Percentiles rank a stretch among this genome's conserved stretches.
Evolutionary conservation across 2,888 invertebrate genomes (phyloP).

Genomic region (Callyntrura guangdongensis): DNA sequence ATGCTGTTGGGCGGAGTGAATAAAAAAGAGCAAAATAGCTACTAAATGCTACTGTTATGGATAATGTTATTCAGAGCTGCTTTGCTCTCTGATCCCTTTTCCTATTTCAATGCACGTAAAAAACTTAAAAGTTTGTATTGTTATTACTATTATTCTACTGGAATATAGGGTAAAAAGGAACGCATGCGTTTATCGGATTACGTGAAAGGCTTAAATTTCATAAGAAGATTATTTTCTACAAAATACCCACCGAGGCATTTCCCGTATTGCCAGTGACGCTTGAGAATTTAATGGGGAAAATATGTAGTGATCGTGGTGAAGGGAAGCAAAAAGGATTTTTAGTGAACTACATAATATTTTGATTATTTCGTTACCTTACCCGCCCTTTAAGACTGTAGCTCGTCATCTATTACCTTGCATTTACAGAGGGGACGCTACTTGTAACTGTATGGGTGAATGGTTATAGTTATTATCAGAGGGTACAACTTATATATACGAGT

Average conservation of each 20-base stretch:
- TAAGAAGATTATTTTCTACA: conserved; percentile 55
- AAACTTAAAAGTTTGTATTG: not conserved
- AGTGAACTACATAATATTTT: conserved; percentile 15
- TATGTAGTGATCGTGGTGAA: no score
- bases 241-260: not conserved
- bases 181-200: conserved; percentile 83
- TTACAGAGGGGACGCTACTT: no score
- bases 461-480: not conserved
- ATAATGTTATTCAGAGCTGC: conserved; percentile 32
- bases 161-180: conserved; percentile 66
- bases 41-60: not conserved
- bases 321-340: conserved; percentile 11
- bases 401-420: no score
- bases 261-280: conserved; percentile 9
- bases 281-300: conserved; percentile 49
- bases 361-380: conserved; percentile 18
- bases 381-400: not conserved
- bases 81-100: conserved; percentile 51
- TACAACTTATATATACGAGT: not conserved
- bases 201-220: conserved; percentile 80
- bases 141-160: no score
- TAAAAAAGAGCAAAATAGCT: conserved; percentile 2
- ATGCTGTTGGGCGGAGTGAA: not conserved
- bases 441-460: not conserved
- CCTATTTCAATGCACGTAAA: not conserved